Evolutionary conservation across 2,797 vertebrate species (phyloP).

Genomic region (Kryptopterus vitreolus): DNA sequence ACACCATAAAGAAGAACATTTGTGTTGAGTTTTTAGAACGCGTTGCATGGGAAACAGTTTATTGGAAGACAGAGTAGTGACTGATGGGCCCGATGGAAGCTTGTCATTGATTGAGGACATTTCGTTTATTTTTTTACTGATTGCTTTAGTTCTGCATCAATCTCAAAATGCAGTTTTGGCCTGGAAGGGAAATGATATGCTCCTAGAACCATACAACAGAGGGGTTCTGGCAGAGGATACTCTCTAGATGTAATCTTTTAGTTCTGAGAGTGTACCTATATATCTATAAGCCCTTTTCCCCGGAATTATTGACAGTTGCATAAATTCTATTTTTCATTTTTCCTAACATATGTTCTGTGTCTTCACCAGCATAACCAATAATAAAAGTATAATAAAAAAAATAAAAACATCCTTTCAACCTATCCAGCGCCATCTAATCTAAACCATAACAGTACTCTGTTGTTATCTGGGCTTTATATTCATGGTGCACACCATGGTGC

Average conservation of each 20-base stretch:
- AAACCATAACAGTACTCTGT: background rate
- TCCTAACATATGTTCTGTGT: background rate
- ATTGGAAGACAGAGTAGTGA: background rate
- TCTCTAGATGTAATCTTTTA: background rate
- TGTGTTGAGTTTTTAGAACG: slow-evolving; percentile 15
- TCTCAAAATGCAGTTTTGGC: background rate
- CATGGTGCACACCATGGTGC: background rate
- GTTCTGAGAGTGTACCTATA: background rate
- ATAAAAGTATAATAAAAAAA: no score
- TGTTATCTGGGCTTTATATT: background rate
- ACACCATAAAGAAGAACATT: slow-evolving; percentile 12
- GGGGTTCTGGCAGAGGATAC: background rate
- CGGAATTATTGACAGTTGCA: background rate
- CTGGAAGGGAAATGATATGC: background rate
- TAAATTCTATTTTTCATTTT: background rate
- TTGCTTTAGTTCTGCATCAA: background rate
- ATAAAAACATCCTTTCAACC: background rate
- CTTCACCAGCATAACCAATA: background rate
- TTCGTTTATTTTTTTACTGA: background rate
- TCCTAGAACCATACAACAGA: background rate
- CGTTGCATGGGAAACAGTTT: slow-evolving; percentile 23
- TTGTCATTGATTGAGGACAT: slow-evolving; percentile 16
- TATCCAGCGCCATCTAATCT: background rate
- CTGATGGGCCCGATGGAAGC: background rate
- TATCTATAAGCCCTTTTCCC: background rate